These are phyloP conservation scores for Steromphala cineraria DNA, from an alignment of 2,888 invertebrate species.

Conservation along the genomic window DNA sequence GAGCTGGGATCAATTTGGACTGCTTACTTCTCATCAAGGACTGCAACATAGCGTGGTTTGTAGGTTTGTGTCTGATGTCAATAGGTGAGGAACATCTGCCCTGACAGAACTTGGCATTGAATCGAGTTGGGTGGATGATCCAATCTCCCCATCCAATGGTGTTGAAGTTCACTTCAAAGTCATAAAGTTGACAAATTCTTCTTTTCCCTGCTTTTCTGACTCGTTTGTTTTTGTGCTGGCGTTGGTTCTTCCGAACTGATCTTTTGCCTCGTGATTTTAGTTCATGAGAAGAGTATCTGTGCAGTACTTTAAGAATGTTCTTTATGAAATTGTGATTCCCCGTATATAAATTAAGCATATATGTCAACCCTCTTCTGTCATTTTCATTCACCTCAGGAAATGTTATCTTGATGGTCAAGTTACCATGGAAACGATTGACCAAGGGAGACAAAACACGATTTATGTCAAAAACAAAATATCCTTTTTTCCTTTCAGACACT, in stretches of 20 bases:
- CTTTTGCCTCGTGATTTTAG: neutral
- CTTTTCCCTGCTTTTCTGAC: slow-evolving; percentile 44
- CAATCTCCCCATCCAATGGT: slow-evolving; percentile 71
- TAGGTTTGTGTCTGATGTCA: slow-evolving; percentile 58
- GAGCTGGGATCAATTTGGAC: slow-evolving; percentile 55
- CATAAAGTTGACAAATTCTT: slow-evolving; percentile 54
- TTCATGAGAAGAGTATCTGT: neutral
- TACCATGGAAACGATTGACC: no score
- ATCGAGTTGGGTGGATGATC: slow-evolving; percentile 70
- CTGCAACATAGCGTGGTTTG: slow-evolving; percentile 73
- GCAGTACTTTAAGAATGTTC: no score
- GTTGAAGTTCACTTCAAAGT: slow-evolving; percentile 70
- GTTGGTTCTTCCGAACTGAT: neutral
- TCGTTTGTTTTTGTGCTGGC: slow-evolving; percentile 35
- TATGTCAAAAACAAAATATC: no score
- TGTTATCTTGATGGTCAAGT: no score
- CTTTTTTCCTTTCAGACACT: no score
- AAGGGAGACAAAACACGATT: no score
- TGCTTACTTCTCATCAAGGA: slow-evolving; percentile 66
- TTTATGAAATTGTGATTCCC: no score
- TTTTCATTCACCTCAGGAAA: no score
- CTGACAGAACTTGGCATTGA: slow-evolving; percentile 67
- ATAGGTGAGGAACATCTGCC: slow-evolving; percentile 69
- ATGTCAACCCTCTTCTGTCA: no score
- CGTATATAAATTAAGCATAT: no score